phyloP scores from a whole-genome alignment of 1,140 invertebrate genomes.

The Penaeus chinensis region DNA sequence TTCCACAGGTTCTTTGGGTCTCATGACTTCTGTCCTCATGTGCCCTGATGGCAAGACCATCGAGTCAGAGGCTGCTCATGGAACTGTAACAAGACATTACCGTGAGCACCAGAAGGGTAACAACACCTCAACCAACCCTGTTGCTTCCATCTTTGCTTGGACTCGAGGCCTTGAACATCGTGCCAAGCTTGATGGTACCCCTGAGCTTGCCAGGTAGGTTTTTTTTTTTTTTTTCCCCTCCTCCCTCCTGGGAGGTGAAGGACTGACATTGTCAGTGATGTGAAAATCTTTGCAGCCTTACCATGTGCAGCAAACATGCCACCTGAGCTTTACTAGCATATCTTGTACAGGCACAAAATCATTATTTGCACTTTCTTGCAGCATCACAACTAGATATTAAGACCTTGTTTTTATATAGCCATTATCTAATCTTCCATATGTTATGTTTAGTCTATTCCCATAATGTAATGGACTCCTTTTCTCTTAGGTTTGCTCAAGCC shows the following conservation, averaged over 20 bases:
- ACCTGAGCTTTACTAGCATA: too few species aligned
- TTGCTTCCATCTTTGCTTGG: slow-evolving; percentile 94
- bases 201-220: slow-evolving; percentile 74
- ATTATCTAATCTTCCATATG: too few species aligned
- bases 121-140: slow-evolving; percentile 89
- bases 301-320: too few species aligned
- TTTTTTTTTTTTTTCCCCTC: neutral
- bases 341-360: too few species aligned
- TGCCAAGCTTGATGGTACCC: slow-evolving; percentile 83
- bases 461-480: slow-evolving; percentile 51
- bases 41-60: slow-evolving; percentile 92
- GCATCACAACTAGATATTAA: neutral
- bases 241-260: too few species aligned
- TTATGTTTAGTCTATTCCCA: too few species aligned
- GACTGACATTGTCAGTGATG: too few species aligned
- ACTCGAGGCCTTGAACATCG: slow-evolving; percentile 85
- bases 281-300: too few species aligned
- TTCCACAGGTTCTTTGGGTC: slow-evolving; percentile 79
- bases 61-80: slow-evolving; percentile 92
- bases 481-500: slow-evolving; percentile 70
- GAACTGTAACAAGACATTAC: slow-evolving; percentile 91
- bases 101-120: slow-evolving; percentile 83
- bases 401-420: too few species aligned
- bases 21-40: slow-evolving; percentile 93
- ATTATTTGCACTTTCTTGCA: too few species aligned